These are phyloP conservation scores for Odontophorus gujanensis DNA, from an alignment of 2,113 vertebrate genomes.

Conservation along the genomic window DNA sequence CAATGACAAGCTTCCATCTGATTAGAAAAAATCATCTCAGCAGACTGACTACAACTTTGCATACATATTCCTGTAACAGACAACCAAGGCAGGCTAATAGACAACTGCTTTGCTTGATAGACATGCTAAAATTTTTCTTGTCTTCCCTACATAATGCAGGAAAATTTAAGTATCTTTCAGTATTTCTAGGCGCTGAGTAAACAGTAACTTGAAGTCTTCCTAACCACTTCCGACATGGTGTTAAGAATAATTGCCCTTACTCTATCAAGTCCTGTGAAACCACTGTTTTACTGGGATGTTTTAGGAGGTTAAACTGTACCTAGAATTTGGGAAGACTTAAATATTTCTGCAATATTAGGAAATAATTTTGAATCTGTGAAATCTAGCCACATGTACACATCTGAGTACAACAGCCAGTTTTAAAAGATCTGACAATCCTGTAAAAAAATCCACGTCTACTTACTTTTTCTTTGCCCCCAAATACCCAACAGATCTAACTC, in stretches of 20 bases:
- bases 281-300: not conserved
- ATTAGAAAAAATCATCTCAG: conserved; percentile 29
- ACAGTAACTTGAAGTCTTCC: conserved; percentile 16
- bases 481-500: not conserved
- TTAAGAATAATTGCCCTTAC: not conserved
- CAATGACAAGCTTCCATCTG: conserved; percentile 19
- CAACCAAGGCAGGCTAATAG: conserved; percentile 51
- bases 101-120: conserved; percentile 50
- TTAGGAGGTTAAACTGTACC: not conserved
- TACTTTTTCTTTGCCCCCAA: not conserved
- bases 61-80: conserved; percentile 53
- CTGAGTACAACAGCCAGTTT: fast-evolving
- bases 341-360: not conserved
- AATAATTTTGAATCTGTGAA: not conserved
- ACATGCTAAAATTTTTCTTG: conserved; percentile 56
- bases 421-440: not conserved
- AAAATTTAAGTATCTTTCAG: conserved; percentile 47
- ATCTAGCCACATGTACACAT: not conserved
- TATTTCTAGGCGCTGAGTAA: conserved; percentile 40
- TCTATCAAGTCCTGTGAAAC: not conserved
- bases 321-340: not conserved
- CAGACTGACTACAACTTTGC: conserved; percentile 37
- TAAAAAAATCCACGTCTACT: not conserved
- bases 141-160: conserved; percentile 47
- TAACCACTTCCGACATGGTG: not conserved